These are phyloP conservation scores for Helobdella robusta DNA, from an alignment of 2,888 invertebrate genomes.

Conservation along the genomic window DNA sequence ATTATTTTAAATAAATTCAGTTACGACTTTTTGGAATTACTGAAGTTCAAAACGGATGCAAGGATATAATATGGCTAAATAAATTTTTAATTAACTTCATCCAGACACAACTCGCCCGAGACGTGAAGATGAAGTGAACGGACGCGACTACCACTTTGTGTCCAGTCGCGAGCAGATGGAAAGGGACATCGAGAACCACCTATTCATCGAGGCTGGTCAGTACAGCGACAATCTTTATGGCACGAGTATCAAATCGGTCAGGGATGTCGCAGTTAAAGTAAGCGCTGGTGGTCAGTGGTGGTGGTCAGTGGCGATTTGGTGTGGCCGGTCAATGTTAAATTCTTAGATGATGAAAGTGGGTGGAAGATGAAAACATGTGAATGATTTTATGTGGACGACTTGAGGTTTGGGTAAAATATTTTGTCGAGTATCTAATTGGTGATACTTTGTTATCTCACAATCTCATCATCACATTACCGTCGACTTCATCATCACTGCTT, in stretches of 20 bases:
- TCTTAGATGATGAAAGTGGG: neutral
- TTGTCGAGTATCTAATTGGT: too few species aligned
- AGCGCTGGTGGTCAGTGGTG: neutral
- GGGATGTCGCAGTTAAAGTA: conserved; percentile 81
- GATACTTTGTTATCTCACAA: too few species aligned
- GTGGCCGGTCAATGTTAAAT: neutral
- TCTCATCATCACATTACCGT: too few species aligned
- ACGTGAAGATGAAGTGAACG: conserved; percentile 92
- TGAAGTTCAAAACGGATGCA: too few species aligned
- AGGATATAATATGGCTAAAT: too few species aligned
- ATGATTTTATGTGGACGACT: too few species aligned
- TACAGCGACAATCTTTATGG: conserved; percentile 99
- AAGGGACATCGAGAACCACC: conserved; percentile 71
- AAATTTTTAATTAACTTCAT: neutral
- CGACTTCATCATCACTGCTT: too few species aligned
- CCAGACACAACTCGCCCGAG: conserved; percentile 77
- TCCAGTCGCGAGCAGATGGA: conserved; percentile 87
- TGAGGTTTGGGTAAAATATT: too few species aligned
- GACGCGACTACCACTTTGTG: conserved; percentile 97
- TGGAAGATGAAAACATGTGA: too few species aligned
- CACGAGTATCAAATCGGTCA: conserved; percentile 90
- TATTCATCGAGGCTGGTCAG: conserved; percentile 99
- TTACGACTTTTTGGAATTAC: too few species aligned
- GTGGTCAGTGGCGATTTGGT: neutral
- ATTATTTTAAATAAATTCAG: too few species aligned